Percentiles rank a stretch among this genome's conserved stretches.
These are phyloP conservation scores for Adelges cooleyi DNA, from an alignment of 1,140 invertebrate species.

Conservation along the genomic window DNA sequence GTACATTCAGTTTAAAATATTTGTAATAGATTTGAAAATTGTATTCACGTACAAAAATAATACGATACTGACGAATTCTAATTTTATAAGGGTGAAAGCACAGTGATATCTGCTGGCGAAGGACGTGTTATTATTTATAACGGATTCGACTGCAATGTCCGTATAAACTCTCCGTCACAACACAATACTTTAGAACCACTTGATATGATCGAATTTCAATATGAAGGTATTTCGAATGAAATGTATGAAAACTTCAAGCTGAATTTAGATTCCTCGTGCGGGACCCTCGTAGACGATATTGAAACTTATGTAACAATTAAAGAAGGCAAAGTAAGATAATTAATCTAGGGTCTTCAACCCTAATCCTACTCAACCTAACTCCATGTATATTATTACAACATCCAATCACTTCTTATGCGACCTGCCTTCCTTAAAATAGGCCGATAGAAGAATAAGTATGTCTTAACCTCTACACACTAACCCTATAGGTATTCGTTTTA, in stretches of 20 bases:
- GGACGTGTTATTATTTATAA: conserved; percentile 62
- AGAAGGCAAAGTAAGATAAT: not conserved
- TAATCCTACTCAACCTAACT: no score
- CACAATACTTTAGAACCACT: not conserved
- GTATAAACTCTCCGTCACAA: not conserved
- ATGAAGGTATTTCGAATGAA: not conserved
- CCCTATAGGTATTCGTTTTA: no score
- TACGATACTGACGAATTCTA: no score
- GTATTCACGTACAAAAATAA: no score
- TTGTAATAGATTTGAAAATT: not conserved
- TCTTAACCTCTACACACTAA: no score
- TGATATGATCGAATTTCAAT: not conserved
- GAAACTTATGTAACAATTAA: not conserved
- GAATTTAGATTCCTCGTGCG: not conserved
- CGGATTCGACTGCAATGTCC: conserved; percentile 36
- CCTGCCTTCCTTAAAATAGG: no score
- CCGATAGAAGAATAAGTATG: no score
- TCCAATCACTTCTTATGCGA: no score
- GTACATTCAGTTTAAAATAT: conserved; percentile 47
- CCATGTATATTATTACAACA: no score
- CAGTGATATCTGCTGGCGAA: conserved; percentile 35
- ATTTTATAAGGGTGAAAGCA: not conserved
- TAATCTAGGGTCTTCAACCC: no score
- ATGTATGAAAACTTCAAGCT: not conserved
- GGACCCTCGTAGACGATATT: not conserved